Percentiles rank a stretch among this genome's conserved stretches.
Conservation (phyloP, 2,113 vertebrate species). For the Corynorhinus townsendii region DNA sequence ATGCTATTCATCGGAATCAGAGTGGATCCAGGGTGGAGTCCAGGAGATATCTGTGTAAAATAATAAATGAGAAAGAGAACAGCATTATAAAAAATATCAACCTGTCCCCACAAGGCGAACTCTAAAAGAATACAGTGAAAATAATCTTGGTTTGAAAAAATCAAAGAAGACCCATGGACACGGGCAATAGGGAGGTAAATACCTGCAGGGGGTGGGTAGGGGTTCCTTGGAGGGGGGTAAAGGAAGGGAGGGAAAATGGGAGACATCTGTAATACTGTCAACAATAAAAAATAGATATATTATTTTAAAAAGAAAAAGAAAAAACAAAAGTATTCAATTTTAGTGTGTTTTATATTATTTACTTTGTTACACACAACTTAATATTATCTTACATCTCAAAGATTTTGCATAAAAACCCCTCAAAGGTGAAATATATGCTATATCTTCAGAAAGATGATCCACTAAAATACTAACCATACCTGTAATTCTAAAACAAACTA, state of each 20-base stretch:
- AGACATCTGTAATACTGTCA: too few relatives aligned
- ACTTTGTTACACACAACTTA: not conserved
- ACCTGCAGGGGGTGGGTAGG: too few relatives aligned
- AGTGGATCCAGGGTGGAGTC: constrained; percentile 88
- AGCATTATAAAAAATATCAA: not conserved
- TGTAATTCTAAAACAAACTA: not conserved
- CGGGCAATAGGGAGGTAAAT: too few relatives aligned
- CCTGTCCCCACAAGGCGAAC: not conserved
- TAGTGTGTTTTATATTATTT: not conserved
- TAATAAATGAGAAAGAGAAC: not conserved
- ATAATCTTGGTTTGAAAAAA: not conserved
- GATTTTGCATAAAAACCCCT: not conserved
- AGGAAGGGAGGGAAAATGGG: too few relatives aligned
- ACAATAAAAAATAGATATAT: too few relatives aligned
- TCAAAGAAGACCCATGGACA: too few relatives aligned
- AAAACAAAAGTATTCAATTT: not conserved
- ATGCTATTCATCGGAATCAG: constrained; percentile 93
- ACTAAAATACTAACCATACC: not conserved
- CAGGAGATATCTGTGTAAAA: constrained; percentile 81
- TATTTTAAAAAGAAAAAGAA: not conserved
- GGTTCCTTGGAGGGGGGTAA: too few relatives aligned
- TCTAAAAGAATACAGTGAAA: not conserved
- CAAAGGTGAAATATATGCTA: not conserved
- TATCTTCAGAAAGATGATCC: not conserved
- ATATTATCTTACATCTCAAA: not conserved